These are phyloP conservation scores for Tanaodytes sp. DNA, from an alignment of 2,888 invertebrate genomes.

Conservation along the genomic window DNA sequence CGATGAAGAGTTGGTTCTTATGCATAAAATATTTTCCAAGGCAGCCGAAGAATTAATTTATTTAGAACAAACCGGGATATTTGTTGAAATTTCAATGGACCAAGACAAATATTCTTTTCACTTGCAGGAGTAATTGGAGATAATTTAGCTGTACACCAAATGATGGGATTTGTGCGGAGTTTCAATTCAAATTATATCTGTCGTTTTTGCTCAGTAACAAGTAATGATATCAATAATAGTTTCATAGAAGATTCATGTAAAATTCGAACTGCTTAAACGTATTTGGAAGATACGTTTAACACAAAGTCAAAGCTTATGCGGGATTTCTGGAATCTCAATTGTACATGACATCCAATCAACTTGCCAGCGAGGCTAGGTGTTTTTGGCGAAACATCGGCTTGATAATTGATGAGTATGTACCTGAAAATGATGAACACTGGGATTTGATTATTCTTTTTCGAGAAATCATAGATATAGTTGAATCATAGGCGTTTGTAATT, in stretches of 20 bases:
- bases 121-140: conserved; percentile 4
- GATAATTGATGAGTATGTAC: conserved; percentile 38
- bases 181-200: conserved; percentile 44
- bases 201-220: conserved; percentile 14
- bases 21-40: too few species aligned
- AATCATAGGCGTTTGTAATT: conserved; percentile 22
- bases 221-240: not conserved
- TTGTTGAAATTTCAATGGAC: conserved; percentile 4
- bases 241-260: not conserved
- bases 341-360: conserved; percentile 17
- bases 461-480: conserved; percentile 50
- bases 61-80: conserved; percentile 28
- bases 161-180: conserved; percentile 44
- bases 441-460: conserved; percentile 39
- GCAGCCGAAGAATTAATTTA: conserved; percentile 15
- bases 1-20: too few species aligned
- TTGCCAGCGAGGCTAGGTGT: conserved; percentile 42
- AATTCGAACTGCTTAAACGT: conserved; percentile 6
- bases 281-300: not conserved
- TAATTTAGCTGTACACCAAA: conserved; percentile 3
- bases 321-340: conserved; percentile 33
- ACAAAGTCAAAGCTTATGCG: conserved; percentile 18
- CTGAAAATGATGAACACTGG: conserved; percentile 41
- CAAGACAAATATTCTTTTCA: conserved; percentile 14
- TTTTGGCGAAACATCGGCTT: conserved; percentile 43